Evolutionary conservation across 2,888 invertebrate species (phyloP).

Genomic region (Morpho achilles): DNA sequence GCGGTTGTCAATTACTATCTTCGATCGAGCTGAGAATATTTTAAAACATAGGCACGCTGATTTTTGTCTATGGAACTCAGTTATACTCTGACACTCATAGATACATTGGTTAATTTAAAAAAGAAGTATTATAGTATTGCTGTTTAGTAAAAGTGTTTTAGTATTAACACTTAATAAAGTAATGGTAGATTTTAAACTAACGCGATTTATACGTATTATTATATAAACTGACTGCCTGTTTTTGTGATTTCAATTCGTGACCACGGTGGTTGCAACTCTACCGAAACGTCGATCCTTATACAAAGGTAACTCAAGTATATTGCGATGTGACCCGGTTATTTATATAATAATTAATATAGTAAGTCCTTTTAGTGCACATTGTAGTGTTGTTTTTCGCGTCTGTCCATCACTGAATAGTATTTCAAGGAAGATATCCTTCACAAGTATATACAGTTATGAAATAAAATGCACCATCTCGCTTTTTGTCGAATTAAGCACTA

Average conservation of each 20-base stretch:
- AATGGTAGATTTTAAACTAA: no score
- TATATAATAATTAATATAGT: neutral
- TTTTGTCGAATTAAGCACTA: conserved; percentile 61
- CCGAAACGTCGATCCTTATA: no score
- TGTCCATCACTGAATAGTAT: conserved; percentile 16
- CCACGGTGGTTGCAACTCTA: no score
- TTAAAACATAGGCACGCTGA: conserved; percentile 31
- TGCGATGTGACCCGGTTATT: no score
- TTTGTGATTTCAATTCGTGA: no score
- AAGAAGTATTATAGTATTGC: conserved; percentile 4
- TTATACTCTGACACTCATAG: conserved; percentile 8
- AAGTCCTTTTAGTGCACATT: conserved; percentile 19
- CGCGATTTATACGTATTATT: no score
- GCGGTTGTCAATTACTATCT: conserved; percentile 70
- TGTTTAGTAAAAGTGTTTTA: conserved; percentile 10
- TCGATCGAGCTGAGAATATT: conserved; percentile 41
- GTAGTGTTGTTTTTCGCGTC: conserved; percentile 17
- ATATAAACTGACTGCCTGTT: no score
- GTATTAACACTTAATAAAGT: conserved; percentile 1
- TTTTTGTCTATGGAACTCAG: conserved; percentile 7
- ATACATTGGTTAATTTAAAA: neutral
- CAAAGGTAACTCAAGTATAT: no score
- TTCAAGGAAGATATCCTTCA: conserved; percentile 17
- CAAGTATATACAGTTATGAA: conserved; percentile 14
- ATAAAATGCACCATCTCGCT: conserved; percentile 37